A percentile compares a stretch with the other conserved stretches of the same genome.
Evolutionary conservation across 2,797 vertebrate species (phyloP).

Genomic region (Tokudaia muenninki): DNA sequence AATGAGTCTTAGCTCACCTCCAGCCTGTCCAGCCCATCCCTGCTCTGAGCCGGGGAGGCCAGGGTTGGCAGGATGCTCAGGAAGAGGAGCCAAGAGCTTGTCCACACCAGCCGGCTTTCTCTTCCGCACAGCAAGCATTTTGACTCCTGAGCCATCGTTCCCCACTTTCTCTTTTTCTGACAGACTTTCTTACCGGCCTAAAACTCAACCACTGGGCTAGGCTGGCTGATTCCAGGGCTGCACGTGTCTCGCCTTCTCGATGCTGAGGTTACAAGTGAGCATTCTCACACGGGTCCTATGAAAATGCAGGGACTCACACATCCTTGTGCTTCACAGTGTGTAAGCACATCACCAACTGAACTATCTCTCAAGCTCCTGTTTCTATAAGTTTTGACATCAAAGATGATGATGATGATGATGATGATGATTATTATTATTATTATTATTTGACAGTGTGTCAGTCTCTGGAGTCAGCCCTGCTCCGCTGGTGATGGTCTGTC

Average conservation of each 20-base stretch:
- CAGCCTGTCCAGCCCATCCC: neutral
- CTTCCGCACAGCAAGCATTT: neutral
- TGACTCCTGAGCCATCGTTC: neutral
- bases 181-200: neutral
- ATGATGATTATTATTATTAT: too few species aligned
- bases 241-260: neutral
- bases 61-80: too few species aligned
- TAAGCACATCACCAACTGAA: neutral
- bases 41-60: neutral
- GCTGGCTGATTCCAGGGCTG: neutral
- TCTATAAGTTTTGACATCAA: neutral
- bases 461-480: neutral
- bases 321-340: neutral
- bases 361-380: neutral
- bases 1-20: neutral
- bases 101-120: neutral
- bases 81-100: neutral
- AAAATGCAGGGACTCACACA: neutral
- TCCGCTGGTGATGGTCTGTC: neutral
- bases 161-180: neutral
- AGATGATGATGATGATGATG: too few species aligned
- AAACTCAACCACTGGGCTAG: neutral
- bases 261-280: neutral
- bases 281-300: neutral
- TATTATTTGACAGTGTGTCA: neutral